Conservation (phyloP, 2,113 vertebrate species). For the Antigone vipio region DNA sequence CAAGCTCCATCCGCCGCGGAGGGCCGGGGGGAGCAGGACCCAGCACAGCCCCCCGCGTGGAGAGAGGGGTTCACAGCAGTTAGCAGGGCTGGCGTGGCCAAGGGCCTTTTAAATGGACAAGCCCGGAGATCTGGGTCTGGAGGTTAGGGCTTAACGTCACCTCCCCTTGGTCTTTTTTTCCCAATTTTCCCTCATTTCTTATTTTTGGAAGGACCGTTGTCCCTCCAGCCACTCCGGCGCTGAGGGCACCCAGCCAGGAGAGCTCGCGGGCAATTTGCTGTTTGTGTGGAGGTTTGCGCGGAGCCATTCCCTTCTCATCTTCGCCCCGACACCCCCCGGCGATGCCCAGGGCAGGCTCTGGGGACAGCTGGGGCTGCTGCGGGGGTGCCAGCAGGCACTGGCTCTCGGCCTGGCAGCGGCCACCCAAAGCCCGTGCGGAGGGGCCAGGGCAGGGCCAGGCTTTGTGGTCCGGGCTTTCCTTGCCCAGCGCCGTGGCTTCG, state of each 20-base stretch:
- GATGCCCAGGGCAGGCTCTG: background rate
- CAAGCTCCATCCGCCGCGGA: background rate
- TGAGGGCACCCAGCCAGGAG: background rate
- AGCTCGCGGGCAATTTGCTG: background rate
- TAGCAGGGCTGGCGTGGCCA: background rate
- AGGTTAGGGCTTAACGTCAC: background rate
- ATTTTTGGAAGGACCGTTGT: background rate
- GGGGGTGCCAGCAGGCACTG: background rate
- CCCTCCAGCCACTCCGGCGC: background rate
- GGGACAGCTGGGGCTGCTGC: background rate
- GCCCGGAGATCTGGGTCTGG: background rate
- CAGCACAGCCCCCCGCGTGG: background rate
- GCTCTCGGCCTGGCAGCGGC: background rate
- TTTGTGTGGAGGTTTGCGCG: background rate
- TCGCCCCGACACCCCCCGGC: background rate
- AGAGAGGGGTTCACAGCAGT: background rate
- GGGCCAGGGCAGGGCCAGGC: background rate
- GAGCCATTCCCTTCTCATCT: background rate
- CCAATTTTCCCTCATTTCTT: background rate
- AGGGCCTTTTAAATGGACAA: background rate
- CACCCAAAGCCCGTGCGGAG: background rate
- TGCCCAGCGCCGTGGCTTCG: fast-evolving
- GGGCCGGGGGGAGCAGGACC: background rate
- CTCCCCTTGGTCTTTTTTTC: background rate
- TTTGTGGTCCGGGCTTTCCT: background rate